These are phyloP conservation scores for Leptinotarsa defecta DNA, from an alignment of 1,140 invertebrate species.

Conservation along the genomic window DNA sequence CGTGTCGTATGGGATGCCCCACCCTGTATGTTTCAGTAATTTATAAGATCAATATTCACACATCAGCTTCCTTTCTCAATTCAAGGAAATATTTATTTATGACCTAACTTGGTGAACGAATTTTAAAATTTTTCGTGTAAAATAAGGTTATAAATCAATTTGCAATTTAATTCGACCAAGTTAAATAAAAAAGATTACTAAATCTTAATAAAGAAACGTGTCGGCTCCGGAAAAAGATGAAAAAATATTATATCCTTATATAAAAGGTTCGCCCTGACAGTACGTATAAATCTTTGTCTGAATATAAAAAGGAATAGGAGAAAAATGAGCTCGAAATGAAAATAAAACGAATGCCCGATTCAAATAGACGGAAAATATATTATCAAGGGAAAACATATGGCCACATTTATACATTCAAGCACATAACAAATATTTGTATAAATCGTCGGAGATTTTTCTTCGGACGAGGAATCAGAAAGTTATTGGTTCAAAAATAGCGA, in stretches of 20 bases:
- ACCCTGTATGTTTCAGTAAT: no score
- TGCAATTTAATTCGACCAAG: slow-evolving; percentile 41
- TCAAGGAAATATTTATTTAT: slow-evolving; percentile 13
- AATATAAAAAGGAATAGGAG: slow-evolving; percentile 54
- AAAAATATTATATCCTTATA: slow-evolving; percentile 55
- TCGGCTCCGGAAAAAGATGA: slow-evolving; percentile 41
- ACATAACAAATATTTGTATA: slow-evolving; percentile 37
- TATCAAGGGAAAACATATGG: slow-evolving; percentile 47
- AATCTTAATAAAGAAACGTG: slow-evolving; percentile 50
- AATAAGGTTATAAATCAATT: slow-evolving; percentile 42
- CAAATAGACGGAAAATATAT: slow-evolving; percentile 54
- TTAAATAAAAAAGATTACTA: slow-evolving; percentile 47
- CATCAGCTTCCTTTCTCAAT: slow-evolving; percentile 15
- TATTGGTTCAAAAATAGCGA: slow-evolving; percentile 17
- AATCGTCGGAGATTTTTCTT: slow-evolving; percentile 27
- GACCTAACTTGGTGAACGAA: background rate
- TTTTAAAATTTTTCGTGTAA: background rate
- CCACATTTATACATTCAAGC: slow-evolving; percentile 37
- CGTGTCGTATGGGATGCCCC: no score
- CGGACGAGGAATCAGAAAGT: background rate
- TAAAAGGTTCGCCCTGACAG: slow-evolving; percentile 53
- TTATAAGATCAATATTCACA: background rate
- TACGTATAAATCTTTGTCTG: slow-evolving; percentile 54
- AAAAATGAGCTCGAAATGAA: slow-evolving; percentile 55
- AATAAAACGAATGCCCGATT: slow-evolving; percentile 54